phyloP scores from a whole-genome alignment of 2,113 vertebrate species.

The Ageneiosus marmoratus region DNA sequence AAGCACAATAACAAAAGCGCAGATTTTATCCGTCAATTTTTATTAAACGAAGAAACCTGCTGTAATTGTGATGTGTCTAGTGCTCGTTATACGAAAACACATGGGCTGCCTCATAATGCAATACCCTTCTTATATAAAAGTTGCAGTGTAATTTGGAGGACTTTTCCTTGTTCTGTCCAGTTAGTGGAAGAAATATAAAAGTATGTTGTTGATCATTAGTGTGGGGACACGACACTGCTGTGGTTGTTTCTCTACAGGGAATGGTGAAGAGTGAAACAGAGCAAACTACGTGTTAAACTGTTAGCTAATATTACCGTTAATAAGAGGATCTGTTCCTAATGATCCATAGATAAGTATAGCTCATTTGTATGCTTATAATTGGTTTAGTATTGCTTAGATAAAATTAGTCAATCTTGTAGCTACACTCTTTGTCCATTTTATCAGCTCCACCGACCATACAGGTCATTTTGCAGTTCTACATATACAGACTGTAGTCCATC shows the following conservation, averaged over 20 bases:
- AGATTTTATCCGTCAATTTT: slow-evolving; percentile 12
- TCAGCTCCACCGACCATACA: no score
- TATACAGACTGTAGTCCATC: no score
- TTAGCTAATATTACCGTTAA: slow-evolving; percentile 4
- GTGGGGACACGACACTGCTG: neutral
- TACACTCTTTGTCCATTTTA: no score
- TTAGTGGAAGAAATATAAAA: slow-evolving; percentile 30
- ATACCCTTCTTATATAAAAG: slow-evolving; percentile 12
- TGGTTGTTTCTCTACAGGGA: neutral
- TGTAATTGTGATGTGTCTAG: neutral
- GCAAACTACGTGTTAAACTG: slow-evolving; percentile 27
- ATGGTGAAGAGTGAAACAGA: neutral
- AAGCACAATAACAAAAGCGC: slow-evolving; percentile 53
- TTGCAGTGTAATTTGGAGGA: slow-evolving; percentile 13
- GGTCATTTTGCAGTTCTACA: no score
- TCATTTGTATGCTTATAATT: neutral
- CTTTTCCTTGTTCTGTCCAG: slow-evolving; percentile 16
- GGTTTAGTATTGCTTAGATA: neutral
- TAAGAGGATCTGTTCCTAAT: neutral
- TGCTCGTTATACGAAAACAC: slow-evolving; percentile 29
- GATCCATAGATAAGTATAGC: neutral
- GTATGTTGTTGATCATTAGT: slow-evolving; percentile 32
- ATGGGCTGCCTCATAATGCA: neutral
- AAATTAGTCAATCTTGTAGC: no score
- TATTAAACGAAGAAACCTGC: neutral